Conservation (phyloP, 2,797 vertebrate genomes). For the Chaetophractus vellerosus region DNA sequence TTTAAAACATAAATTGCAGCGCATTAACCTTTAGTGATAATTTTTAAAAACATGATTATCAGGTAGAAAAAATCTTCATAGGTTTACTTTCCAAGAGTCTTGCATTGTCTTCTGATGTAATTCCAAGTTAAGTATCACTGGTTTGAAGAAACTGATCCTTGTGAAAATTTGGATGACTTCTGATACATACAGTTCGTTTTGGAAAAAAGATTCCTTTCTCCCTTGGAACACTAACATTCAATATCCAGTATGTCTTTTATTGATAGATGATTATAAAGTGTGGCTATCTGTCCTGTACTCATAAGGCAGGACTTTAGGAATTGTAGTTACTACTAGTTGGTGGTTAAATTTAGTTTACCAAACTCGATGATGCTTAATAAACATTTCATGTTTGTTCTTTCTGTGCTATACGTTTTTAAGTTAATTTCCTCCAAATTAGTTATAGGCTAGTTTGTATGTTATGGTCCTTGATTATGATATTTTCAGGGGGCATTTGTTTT, state of each 20-base stretch:
- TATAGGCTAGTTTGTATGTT: background rate
- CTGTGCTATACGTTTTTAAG: constrained; percentile 6
- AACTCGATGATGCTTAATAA: constrained; percentile 45
- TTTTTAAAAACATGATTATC: background rate
- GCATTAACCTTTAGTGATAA: background rate
- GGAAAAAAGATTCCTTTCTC: background rate
- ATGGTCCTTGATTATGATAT: background rate
- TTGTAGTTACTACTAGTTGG: background rate
- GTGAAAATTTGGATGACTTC: background rate
- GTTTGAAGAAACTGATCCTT: constrained; percentile 5
- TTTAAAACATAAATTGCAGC: background rate
- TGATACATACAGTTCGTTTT: constrained; percentile 21
- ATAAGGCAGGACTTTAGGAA: background rate
- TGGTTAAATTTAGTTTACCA: constrained; percentile 36
- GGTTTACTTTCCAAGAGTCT: constrained; percentile 17
- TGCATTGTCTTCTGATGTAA: background rate
- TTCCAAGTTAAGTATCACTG: background rate
- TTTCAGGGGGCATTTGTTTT: constrained; percentile 15
- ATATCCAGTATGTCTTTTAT: background rate
- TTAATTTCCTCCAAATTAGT: constrained; percentile 28
- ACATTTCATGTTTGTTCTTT: constrained; percentile 39
- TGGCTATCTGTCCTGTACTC: background rate
- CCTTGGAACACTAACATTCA: background rate
- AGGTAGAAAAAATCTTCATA: background rate
- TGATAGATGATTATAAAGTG: background rate